Percentiles rank a stretch among this genome's conserved stretches.
phyloP scores from a whole-genome alignment of 2,113 vertebrate genomes.

The Amblyornis subalaris region DNA sequence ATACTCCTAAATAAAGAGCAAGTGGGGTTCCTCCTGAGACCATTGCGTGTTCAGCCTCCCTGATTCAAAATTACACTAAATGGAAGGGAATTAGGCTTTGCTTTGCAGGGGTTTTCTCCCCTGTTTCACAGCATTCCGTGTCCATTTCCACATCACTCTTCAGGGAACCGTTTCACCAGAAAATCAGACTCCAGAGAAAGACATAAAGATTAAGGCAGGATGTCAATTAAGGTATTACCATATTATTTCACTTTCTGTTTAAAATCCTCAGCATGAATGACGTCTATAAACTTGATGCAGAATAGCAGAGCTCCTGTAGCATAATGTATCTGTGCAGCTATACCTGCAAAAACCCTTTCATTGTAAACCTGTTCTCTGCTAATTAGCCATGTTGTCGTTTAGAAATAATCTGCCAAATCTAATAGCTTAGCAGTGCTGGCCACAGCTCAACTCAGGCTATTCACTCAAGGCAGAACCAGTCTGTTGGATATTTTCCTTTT shows the following conservation, averaged over 20 bases:
- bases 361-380: neutral
- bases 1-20: neutral
- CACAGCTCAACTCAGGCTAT: neutral
- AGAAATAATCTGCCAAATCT: slow-evolving; percentile 37
- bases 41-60: neutral
- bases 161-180: neutral
- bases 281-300: neutral
- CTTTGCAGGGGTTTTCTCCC: neutral
- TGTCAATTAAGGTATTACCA: neutral
- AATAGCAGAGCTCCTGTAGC: neutral
- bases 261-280: neutral
- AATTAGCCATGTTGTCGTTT: slow-evolving; percentile 9
- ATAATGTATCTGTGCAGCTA: neutral
- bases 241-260: neutral
- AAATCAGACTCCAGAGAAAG: neutral
- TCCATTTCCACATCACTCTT: neutral
- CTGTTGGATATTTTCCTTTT: neutral
- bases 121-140: neutral
- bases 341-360: neutral
- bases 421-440: slow-evolving; percentile 3
- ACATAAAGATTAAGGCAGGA: neutral
- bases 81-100: neutral
- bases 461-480: neutral
- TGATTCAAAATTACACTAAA: neutral
- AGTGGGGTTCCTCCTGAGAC: neutral